Evolutionary conservation across 2,113 vertebrate genomes (phyloP).

Genomic region (Epinephelus moara): DNA sequence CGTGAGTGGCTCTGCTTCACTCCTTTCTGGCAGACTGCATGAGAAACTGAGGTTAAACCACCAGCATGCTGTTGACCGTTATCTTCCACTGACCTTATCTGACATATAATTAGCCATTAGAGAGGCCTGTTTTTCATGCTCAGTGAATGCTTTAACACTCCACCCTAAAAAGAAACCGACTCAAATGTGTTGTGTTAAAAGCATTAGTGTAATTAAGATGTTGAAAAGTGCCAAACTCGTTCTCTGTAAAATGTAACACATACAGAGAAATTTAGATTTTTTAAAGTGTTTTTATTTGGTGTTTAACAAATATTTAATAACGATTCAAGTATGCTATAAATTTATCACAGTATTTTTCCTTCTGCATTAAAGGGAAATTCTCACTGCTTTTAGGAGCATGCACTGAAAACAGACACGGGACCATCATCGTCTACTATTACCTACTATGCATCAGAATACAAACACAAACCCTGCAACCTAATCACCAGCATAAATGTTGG

Average conservation of each 20-base stretch:
- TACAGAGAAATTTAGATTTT: neutral
- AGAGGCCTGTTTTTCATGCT: conserved; percentile 18
- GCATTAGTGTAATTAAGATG: neutral
- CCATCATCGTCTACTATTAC: too few species aligned
- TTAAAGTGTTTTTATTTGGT: neutral
- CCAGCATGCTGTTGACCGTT: conserved; percentile 3
- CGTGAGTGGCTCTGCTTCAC: conserved; percentile 14
- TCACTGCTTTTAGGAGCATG: neutral
- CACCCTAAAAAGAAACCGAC: conserved; percentile 19
- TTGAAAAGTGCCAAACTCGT: neutral
- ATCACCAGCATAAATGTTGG: too few species aligned
- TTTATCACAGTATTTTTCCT: neutral
- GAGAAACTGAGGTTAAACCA: conserved; percentile 4
- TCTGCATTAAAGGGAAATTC: neutral
- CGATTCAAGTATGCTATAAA: neutral
- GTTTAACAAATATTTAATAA: neutral
- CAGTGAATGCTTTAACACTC: conserved; percentile 20
- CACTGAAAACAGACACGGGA: neutral
- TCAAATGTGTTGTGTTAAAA: neutral
- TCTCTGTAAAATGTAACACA: neutral
- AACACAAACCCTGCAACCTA: too few species aligned
- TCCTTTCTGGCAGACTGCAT: conserved; percentile 19
- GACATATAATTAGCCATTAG: conserved; percentile 23
- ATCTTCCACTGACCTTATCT: conserved; percentile 56
- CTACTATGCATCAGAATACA: too few species aligned